Conservation (phyloP, 1,140 invertebrate species). For the Drosophila pruinosa region DNA sequence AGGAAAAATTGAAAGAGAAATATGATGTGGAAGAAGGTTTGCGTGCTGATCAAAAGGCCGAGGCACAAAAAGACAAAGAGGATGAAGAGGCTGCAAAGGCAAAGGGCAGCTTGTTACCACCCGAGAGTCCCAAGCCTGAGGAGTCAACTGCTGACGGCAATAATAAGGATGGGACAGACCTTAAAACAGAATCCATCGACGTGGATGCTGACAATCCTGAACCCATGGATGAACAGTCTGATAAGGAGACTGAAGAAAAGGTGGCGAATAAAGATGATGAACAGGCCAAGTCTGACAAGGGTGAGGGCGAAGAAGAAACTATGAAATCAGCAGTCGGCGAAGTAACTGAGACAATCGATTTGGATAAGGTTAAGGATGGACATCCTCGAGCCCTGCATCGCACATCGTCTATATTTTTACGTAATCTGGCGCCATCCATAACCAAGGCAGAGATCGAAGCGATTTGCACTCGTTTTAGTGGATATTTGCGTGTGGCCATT, state of each 20-base stretch:
- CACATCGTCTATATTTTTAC: conserved; percentile 97
- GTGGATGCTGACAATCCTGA: conserved; percentile 16
- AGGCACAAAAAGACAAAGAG: conserved; percentile 52
- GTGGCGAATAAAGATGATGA: not conserved
- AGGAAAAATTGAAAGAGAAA: conserved; percentile 77
- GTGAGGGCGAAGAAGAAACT: not conserved
- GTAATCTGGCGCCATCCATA: conserved; percentile 97
- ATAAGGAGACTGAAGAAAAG: conserved; percentile 41
- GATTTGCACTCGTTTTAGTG: conserved; percentile 97
- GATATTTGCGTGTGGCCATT: conserved; percentile 97
- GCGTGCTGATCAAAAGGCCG: conserved; percentile 59
- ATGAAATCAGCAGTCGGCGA: conserved; percentile 12
- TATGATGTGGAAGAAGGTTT: conserved; percentile 81
- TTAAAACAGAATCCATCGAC: conserved; percentile 20
- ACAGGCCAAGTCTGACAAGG: not conserved
- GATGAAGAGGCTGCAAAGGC: conserved; percentile 71
- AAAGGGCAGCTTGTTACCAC: conserved; percentile 48
- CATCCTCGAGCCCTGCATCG: conserved; percentile 92
- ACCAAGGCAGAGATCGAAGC: conserved; percentile 98
- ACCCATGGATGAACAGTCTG: conserved; percentile 71
- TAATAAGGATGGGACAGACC: conserved; percentile 10
- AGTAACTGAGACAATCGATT: conserved; percentile 69
- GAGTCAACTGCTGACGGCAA: conserved; percentile 1
- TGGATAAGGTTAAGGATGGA: conserved; percentile 84
- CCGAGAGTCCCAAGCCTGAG: conserved; percentile 25